phyloP scores from a whole-genome alignment of 2,113 vertebrate species.

The Gracilinanus agilis region DNA sequence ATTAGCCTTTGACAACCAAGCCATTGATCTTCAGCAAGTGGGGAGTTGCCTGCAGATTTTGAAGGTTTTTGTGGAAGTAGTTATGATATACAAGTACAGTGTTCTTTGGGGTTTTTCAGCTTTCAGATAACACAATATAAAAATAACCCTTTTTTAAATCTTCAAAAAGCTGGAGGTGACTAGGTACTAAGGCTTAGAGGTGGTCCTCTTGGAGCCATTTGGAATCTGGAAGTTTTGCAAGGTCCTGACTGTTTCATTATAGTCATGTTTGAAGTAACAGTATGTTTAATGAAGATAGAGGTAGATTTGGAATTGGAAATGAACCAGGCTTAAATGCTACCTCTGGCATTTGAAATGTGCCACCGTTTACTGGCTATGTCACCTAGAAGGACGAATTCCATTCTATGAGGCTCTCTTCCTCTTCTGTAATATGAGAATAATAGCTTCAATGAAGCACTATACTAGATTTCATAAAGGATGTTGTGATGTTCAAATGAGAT shows the following conservation, averaged over 20 bases:
- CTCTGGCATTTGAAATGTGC: neutral
- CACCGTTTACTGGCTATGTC: neutral
- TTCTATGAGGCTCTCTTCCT: neutral
- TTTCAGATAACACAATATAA: neutral
- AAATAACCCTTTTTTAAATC: neutral
- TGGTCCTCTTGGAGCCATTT: neutral
- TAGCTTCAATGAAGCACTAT: neutral
- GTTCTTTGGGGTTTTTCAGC: neutral
- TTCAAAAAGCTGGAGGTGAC: neutral
- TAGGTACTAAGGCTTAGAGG: neutral
- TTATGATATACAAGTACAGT: neutral
- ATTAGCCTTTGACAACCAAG: neutral
- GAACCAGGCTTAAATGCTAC: neutral
- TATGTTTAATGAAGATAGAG: neutral
- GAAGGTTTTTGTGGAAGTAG: neutral
- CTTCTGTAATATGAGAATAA: neutral
- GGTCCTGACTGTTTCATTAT: neutral
- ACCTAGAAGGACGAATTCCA: neutral
- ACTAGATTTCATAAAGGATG: neutral
- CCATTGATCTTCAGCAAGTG: neutral
- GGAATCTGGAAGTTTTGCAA: neutral
- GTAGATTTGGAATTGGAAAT: neutral
- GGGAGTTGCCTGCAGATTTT: neutral
- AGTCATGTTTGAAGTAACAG: neutral
- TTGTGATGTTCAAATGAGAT: neutral